These are phyloP conservation scores for Nannoperca obscura DNA, from an alignment of 2,797 vertebrate species.

Conservation along the genomic window DNA sequence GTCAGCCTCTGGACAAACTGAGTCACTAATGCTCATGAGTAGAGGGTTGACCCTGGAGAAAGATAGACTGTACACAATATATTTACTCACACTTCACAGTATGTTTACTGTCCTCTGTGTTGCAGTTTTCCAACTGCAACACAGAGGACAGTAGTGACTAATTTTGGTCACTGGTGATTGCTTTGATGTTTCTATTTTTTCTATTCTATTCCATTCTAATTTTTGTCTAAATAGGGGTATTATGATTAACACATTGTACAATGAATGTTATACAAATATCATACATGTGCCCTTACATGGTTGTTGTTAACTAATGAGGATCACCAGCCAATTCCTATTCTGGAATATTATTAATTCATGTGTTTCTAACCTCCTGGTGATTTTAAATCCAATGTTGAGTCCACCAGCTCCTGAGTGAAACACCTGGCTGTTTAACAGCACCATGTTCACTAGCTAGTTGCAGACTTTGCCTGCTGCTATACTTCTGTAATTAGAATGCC, in stretches of 20 bases:
- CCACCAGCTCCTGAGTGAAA: not conserved
- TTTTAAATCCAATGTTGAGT: not conserved
- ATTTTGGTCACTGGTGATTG: not conserved
- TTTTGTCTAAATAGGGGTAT: not conserved
- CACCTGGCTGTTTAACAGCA: not conserved
- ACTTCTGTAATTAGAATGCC: not conserved
- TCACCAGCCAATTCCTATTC: not conserved
- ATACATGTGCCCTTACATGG: not conserved
- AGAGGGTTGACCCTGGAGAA: constrained; percentile 14
- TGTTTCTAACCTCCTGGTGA: not conserved
- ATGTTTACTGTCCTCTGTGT: constrained; percentile 19
- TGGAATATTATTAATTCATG: not conserved
- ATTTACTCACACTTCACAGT: constrained; percentile 24
- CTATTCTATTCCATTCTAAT: not conserved
- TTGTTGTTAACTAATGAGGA: not conserved
- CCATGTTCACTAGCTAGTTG: not conserved
- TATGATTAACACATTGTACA: constrained; percentile 19
- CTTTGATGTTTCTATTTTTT: not conserved
- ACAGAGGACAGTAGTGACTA: too few species aligned
- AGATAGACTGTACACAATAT: not conserved
- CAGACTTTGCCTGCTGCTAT: not conserved
- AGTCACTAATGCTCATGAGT: constrained; percentile 41
- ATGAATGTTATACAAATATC: constrained; percentile 1
- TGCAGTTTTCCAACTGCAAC: too few species aligned
- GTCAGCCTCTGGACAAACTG: constrained; percentile 34